Conservation (phyloP, 2,888 invertebrate genomes). For the Drosophila infuscata region DNA sequence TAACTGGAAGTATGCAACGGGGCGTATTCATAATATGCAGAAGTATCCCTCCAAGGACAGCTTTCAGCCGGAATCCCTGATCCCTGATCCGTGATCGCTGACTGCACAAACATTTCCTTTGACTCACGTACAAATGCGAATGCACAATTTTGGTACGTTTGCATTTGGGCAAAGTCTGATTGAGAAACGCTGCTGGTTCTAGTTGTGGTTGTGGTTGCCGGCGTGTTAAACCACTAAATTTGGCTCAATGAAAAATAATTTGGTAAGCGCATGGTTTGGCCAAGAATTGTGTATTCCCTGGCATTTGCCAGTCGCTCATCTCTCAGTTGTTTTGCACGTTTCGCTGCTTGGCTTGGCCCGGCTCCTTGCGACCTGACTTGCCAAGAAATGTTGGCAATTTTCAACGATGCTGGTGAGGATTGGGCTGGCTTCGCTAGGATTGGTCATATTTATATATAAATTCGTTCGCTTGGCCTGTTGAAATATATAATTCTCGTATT, state of each 20-base stretch:
- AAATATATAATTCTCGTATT: slow-evolving; percentile 70
- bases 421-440: neutral
- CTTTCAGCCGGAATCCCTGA: slow-evolving; percentile 19
- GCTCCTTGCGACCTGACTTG: slow-evolving; percentile 45
- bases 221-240: slow-evolving; percentile 53
- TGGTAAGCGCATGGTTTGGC: slow-evolving; percentile 54
- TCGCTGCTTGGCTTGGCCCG: slow-evolving; percentile 7
- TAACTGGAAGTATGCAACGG: slow-evolving; percentile 53
- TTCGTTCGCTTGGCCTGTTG: slow-evolving; percentile 28
- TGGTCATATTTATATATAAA: slow-evolving; percentile 43
- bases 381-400: slow-evolving; percentile 49
- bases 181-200: slow-evolving; percentile 12
- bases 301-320: slow-evolving; percentile 25
- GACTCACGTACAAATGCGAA: slow-evolving; percentile 34
- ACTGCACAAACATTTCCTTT: neutral
- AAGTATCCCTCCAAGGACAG: slow-evolving; percentile 22
- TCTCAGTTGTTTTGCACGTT: slow-evolving; percentile 49
- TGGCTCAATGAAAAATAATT: slow-evolving; percentile 68
- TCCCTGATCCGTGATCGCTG: neutral
- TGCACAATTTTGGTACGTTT: slow-evolving; percentile 41
- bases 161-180: slow-evolving; percentile 33
- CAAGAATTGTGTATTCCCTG: slow-evolving; percentile 25
- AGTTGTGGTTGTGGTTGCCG: slow-evolving; percentile 4
- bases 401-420: neutral
- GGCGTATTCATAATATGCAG: slow-evolving; percentile 13